Evolutionary conservation across 1,140 invertebrate species (phyloP).

Genomic region (Coptotermes formosanus): DNA sequence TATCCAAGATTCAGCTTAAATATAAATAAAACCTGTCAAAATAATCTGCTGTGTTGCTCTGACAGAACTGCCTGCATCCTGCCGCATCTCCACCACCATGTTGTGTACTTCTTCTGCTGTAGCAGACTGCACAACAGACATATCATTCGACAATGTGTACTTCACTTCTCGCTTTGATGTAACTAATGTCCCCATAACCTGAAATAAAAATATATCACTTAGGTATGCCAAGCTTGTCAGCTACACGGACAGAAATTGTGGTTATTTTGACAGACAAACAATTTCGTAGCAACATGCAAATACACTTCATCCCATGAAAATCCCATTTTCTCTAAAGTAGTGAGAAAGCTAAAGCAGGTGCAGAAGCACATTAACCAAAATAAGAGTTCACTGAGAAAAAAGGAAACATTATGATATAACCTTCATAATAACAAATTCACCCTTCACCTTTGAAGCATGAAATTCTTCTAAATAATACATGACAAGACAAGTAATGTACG

Average conservation of each 20-base stretch:
- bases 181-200: slow-evolving; percentile 40
- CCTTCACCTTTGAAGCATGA: too few species aligned
- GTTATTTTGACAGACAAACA: too few species aligned
- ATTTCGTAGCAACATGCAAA: too few species aligned
- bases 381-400: too few species aligned
- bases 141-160: slow-evolving; percentile 45
- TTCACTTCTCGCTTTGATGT: slow-evolving; percentile 46
- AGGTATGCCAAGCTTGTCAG: neutral
- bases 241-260: neutral
- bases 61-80: slow-evolving; percentile 55
- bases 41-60: slow-evolving; percentile 48
- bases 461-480: too few species aligned
- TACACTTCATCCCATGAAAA: too few species aligned
- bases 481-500: too few species aligned
- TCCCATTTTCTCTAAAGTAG: too few species aligned
- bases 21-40: slow-evolving; percentile 41
- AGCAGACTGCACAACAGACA: slow-evolving; percentile 44
- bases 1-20: neutral
- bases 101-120: slow-evolving; percentile 55
- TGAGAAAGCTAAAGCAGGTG: too few species aligned
- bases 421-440: too few species aligned
- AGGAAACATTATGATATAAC: too few species aligned
- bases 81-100: slow-evolving; percentile 51
- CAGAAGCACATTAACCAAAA: too few species aligned
- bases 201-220: neutral